Evolutionary conservation across 2,113 vertebrate genomes (phyloP).

Genomic region (Cynocephalus volans): DNA sequence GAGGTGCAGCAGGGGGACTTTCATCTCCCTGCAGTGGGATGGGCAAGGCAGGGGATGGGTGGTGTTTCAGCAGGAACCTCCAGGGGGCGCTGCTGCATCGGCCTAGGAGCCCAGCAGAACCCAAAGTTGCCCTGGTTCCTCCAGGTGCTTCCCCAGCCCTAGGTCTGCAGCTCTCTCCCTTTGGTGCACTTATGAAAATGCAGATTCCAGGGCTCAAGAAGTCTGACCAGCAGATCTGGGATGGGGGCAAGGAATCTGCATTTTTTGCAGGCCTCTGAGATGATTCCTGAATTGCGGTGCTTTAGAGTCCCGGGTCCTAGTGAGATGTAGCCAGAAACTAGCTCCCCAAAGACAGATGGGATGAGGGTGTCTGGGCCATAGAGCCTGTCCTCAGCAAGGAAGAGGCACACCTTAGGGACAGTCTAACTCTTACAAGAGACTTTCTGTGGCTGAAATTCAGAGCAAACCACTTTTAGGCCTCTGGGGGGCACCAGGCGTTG

Average conservation of each 20-base stretch:
- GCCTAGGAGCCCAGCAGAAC: not conserved
- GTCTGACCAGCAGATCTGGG: not conserved
- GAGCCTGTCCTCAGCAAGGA: not conserved
- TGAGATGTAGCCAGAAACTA: not conserved
- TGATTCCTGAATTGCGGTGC: not conserved
- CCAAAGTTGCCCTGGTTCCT: accelerated
- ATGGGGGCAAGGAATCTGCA: not conserved
- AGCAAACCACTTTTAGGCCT: not conserved
- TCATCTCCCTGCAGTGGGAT: accelerated
- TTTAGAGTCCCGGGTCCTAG: not conserved
- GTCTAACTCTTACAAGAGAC: not conserved
- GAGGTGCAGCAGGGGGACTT: too few relatives aligned
- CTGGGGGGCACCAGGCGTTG: accelerated
- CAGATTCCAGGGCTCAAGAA: not conserved
- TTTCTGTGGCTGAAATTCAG: not conserved
- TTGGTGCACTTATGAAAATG: not conserved
- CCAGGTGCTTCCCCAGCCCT: accelerated
- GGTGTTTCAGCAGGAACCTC: not conserved
- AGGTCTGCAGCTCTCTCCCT: not conserved
- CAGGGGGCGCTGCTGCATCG: slow-evolving; percentile 66
- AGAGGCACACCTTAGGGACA: not conserved
- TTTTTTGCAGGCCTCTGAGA: too few relatives aligned
- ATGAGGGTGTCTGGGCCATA: not conserved
- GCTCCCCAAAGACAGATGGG: not conserved
- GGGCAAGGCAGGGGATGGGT: accelerated